These are phyloP conservation scores for Seriola quinqueradiata DNA, from an alignment of 2,113 vertebrate genomes.

Conservation along the genomic window DNA sequence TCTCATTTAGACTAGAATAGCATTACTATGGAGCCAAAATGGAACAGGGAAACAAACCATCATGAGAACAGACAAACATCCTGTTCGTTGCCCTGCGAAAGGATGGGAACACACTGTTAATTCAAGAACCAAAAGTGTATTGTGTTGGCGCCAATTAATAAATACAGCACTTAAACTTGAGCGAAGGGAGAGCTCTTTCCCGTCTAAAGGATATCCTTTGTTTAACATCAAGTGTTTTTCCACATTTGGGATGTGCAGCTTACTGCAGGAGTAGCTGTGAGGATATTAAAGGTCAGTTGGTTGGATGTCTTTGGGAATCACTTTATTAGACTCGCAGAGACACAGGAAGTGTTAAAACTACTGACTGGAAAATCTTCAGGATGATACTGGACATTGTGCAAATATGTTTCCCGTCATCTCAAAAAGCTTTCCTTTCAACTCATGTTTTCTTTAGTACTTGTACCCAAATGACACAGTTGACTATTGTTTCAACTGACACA, in stretches of 20 bases:
- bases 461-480: neutral
- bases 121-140: constrained; percentile 49
- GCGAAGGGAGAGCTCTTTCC: constrained; percentile 58
- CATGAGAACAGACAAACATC: constrained; percentile 75
- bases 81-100: constrained; percentile 64
- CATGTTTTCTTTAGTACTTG: constrained; percentile 8
- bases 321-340: constrained; percentile 38
- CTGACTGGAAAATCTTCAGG: constrained; percentile 30
- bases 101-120: constrained; percentile 50
- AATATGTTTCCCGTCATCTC: constrained; percentile 43
- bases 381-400: neutral
- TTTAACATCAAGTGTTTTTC: constrained; percentile 81
- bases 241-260: constrained; percentile 61
- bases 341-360: constrained; percentile 25
- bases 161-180: constrained; percentile 59
- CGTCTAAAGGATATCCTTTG: constrained; percentile 84
- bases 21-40: neutral
- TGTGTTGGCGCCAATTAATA: constrained; percentile 76
- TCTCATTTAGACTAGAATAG: neutral
- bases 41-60: constrained; percentile 11
- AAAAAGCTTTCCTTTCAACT: constrained; percentile 21
- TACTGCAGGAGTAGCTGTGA: constrained; percentile 30
- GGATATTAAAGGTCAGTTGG: constrained; percentile 48
- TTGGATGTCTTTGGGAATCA: constrained; percentile 34
- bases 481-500: constrained; percentile 1